Base-by-base conservation (phyloP, 2,797 vertebrate species). In the Anabas testudineus region DNA sequence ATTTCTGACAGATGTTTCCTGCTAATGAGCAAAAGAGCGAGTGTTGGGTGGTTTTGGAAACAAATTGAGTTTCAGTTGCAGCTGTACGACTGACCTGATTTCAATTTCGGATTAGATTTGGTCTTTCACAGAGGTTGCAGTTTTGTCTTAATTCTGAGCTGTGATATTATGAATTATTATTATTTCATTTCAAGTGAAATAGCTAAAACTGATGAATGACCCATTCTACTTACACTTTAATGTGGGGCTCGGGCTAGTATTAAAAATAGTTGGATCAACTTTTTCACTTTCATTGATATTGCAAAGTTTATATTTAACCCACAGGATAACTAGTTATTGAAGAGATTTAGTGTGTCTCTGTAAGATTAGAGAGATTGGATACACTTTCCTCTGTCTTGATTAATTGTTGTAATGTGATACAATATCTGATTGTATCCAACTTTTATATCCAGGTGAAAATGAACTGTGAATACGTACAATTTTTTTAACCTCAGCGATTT, bases 1-100 rank as follows among this genome's bases (percentile, higher is more conserved):
- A 0, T 55, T 36, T 60, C 52, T 60, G 58, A 39, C 24, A 60
- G 24, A 58, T 67, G 58, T 70, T 61, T 47, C 52, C 47, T 32
- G 42, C 22, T 57, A 21, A 18, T 18, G 13, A 16, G 7, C 16
- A 22, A 26, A 16, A 32, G 26, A 36, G 19, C 4, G 3, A 21
- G n/a, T 14, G 28, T 22, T 24, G 19, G 0, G 13, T 21, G 3
- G 37, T 34, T 43, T 21, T 21, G 16, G 58, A 26, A 71, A 56
- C 6, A 61, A 46, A 39, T 15, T 24, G 12, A 73, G 15, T 37
- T 42, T 19, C 7, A 18, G 15, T 13, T 26, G 18, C 28, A 19
- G 42, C 13, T 53, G 46, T 51, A 2, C 41, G 18, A 47, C 8
- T 63, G 41, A 53, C 45, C 37, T 51, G 51, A 66, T 54, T 57